Conservation (phyloP, 2,888 invertebrate genomes). For the Pristionchus entomophagus region DNA sequence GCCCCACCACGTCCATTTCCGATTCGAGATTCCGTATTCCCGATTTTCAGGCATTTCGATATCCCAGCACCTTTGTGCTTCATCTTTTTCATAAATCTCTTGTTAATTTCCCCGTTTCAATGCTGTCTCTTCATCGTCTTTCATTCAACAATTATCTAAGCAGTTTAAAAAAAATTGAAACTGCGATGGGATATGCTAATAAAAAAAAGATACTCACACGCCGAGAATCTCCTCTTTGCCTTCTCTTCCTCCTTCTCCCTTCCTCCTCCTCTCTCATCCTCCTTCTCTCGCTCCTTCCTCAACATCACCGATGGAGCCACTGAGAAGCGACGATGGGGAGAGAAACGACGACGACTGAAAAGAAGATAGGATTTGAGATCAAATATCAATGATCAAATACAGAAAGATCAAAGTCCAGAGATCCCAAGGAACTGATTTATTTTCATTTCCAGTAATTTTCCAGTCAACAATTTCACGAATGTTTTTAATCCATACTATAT, state of each 20-base stretch:
- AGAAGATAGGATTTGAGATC: background rate
- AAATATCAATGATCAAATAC: background rate
- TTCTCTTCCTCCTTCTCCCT: constrained; percentile 2
- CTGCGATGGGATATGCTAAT: too few species aligned
- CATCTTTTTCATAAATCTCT: too few species aligned
- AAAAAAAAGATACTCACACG: background rate
- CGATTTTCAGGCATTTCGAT: too few species aligned
- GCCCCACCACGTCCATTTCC: too few species aligned
- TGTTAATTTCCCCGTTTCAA: too few species aligned
- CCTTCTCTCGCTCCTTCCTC: constrained; percentile 12
- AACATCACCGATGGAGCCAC: background rate
- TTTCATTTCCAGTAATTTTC: too few species aligned
- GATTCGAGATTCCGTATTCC: too few species aligned
- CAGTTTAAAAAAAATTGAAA: too few species aligned
- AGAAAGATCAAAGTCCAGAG: background rate
- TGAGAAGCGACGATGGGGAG: constrained; percentile 38
- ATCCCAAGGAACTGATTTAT: background rate
- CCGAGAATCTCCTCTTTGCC: background rate
- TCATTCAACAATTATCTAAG: too few species aligned
- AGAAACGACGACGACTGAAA: constrained; percentile 41
- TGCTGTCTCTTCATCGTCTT: too few species aligned
- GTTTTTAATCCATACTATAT: too few species aligned
- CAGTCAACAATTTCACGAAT: background rate
- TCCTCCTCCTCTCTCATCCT: background rate
- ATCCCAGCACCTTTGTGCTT: too few species aligned